Conservation (phyloP, 2,113 vertebrate species). For the Prinia subflava region DNA sequence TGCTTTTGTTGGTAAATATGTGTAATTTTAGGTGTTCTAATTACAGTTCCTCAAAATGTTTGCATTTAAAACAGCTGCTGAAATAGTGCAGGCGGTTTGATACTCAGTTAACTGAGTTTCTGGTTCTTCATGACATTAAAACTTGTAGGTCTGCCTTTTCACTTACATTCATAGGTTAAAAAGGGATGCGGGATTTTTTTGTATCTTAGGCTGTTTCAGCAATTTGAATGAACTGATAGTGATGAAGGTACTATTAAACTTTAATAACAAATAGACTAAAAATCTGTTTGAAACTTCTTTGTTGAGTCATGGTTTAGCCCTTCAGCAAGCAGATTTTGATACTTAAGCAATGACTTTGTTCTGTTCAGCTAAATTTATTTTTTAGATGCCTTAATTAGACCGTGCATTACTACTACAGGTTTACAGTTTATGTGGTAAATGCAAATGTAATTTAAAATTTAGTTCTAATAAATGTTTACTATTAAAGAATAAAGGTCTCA, state of each 20-base stretch:
- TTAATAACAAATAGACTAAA: background rate
- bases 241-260: background rate
- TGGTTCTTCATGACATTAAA: background rate
- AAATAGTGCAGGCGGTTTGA: background rate
- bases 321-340: background rate
- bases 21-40: conserved; percentile 1
- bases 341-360: background rate
- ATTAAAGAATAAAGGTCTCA: background rate
- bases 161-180: background rate
- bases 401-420: background rate
- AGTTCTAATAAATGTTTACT: background rate
- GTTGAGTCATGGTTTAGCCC: background rate
- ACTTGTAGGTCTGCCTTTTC: background rate
- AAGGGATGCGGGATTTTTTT: background rate
- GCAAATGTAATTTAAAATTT: background rate
- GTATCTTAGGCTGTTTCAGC: background rate
- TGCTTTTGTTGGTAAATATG: background rate
- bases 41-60: background rate
- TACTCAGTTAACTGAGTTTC: background rate
- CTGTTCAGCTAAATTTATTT: background rate
- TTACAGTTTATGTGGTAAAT: background rate
- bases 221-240: background rate
- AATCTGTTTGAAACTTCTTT: background rate
- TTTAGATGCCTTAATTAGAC: background rate
- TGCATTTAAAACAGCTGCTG: background rate